Conservation (phyloP, 2,797 vertebrate species). For the Sparus aurata region DNA sequence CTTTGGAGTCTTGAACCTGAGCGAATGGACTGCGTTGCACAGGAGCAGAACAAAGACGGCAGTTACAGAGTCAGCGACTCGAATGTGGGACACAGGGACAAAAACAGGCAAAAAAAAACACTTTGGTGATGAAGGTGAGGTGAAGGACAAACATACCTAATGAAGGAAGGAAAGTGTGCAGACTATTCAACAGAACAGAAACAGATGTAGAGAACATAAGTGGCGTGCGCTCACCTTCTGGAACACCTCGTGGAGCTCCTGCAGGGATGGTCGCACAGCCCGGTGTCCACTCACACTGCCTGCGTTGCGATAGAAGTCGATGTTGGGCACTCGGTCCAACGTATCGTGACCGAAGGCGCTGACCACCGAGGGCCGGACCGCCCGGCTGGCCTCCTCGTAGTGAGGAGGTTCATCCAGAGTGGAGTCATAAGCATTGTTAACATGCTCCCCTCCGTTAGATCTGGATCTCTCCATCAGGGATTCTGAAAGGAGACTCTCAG, state of each 20-base stretch:
- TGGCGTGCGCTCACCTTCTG: constrained; percentile 89
- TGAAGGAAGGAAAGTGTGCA: background rate
- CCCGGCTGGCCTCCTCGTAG: constrained; percentile 85
- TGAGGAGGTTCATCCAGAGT: constrained; percentile 87
- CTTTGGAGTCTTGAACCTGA: constrained; percentile 21
- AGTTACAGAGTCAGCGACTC: constrained; percentile 11
- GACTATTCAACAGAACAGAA: background rate
- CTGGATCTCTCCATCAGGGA: constrained; percentile 78
- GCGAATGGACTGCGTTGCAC: constrained; percentile 9
- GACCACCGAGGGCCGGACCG: constrained; percentile 87
- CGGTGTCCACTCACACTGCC: constrained; percentile 94
- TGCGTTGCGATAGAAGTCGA: constrained; percentile 96
- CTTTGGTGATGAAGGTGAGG: constrained; percentile 32
- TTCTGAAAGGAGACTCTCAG: constrained; percentile 50
- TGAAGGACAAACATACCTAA: constrained; percentile 24
- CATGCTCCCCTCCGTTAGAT: constrained; percentile 68
- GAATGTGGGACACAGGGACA: constrained; percentile 3
- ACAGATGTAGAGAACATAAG: background rate
- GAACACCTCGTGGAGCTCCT: constrained; percentile 95
- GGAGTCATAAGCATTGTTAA: constrained; percentile 77
- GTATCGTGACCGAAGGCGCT: constrained; percentile 96
- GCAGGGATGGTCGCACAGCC: constrained; percentile 91
- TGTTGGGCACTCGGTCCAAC: constrained; percentile 93
- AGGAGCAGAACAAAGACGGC: constrained; percentile 13
- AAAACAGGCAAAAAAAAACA: constrained; percentile 10